Base-by-base conservation (phyloP, 2,888 invertebrate species). In the Pocota personata region DNA sequence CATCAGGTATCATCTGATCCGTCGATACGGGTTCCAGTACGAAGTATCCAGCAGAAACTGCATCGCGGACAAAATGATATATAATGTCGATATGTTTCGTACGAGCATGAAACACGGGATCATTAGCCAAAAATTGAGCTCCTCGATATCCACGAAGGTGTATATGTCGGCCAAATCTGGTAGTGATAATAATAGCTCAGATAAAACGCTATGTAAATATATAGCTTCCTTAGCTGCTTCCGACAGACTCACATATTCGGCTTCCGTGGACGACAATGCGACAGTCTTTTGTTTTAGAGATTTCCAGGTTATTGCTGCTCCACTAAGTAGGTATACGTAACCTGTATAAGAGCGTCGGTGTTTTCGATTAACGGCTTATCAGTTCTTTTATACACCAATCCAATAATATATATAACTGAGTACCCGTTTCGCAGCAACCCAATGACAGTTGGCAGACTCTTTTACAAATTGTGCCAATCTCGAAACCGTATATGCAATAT, bases 71-170 rank as follows among this genome's bases (percentile, higher is more conserved):
- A 24, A 50, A 80, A 48, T 77, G 66, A 77, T 77, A 52, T 14
- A 58, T 77, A 4, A 87, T 87, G 24, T 66, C 75, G 21, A 82
- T 82, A 30, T 87, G 75, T 19, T 73, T 80, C 7, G 64, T 78
- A 7, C 66, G 57, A 6, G 60, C 60, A 58, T 80, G 67, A 50
- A 60, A 80, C n/a, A 86, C 62, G 0, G 60, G 67, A 57, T 84
- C 55, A 60, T 50, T 60, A 2, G 82, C 87, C 43, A 82, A 60
- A 66, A 52, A 69, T 40, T 73, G 35, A 43, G 87, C 77, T 32
- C 82, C 66, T 57, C 48, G 48, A 46, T 87, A 32, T 82, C 78
- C 3, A 75, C 58, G 24, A 69, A 78, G 40, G 82, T 73, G 8
- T 50, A 77, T 40, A 71, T 58, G 21, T 64, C 30, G 12, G 37